These are phyloP conservation scores for Steinernema feltiae DNA, from an alignment of 1,140 invertebrate genomes.

Conservation along the genomic window DNA sequence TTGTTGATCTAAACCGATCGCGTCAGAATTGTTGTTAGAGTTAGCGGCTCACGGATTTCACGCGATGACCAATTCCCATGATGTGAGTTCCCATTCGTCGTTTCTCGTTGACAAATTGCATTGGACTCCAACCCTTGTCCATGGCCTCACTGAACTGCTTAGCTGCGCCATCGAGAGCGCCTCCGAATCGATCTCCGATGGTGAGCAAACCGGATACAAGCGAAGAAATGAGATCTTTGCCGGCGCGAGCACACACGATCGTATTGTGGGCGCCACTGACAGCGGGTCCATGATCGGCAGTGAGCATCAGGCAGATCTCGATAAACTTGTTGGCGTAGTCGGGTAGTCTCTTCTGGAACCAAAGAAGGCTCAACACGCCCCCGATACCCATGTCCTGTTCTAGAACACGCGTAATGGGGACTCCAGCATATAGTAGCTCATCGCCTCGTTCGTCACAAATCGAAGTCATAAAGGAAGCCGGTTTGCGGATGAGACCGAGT, in stretches of 20 bases:
- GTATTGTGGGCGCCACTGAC: slow-evolving; percentile 98
- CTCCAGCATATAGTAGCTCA: slow-evolving; percentile 92
- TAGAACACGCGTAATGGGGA: slow-evolving; percentile 88
- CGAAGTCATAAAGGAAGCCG: slow-evolving; percentile 96
- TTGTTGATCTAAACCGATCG: slow-evolving; percentile 75
- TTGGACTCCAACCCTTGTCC: slow-evolving; percentile 83
- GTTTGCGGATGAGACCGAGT: slow-evolving; percentile 92
- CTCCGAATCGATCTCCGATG: slow-evolving; percentile 96
- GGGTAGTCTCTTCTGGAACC: slow-evolving; percentile 83
- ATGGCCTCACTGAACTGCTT: slow-evolving; percentile 91
- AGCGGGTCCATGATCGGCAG: slow-evolving; percentile 96
- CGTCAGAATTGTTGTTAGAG: neutral
- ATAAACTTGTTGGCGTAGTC: slow-evolving; percentile 91
- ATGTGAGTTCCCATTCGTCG: slow-evolving; percentile 92
- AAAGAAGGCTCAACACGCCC: slow-evolving; percentile 88
- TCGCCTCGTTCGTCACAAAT: slow-evolving; percentile 98
- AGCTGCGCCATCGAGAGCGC: slow-evolving; percentile 90
- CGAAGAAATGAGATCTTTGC: slow-evolving; percentile 95
- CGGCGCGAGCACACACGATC: slow-evolving; percentile 94
- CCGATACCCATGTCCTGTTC: slow-evolving; percentile 81
- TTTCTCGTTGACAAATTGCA: slow-evolving; percentile 97
- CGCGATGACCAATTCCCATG: slow-evolving; percentile 96
- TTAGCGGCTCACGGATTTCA: slow-evolving; percentile 76
- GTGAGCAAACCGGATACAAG: slow-evolving; percentile 90
- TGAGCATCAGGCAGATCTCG: slow-evolving; percentile 98